Base-by-base conservation (phyloP, 2,113 vertebrate genomes). In the Scopus umbretta region DNA sequence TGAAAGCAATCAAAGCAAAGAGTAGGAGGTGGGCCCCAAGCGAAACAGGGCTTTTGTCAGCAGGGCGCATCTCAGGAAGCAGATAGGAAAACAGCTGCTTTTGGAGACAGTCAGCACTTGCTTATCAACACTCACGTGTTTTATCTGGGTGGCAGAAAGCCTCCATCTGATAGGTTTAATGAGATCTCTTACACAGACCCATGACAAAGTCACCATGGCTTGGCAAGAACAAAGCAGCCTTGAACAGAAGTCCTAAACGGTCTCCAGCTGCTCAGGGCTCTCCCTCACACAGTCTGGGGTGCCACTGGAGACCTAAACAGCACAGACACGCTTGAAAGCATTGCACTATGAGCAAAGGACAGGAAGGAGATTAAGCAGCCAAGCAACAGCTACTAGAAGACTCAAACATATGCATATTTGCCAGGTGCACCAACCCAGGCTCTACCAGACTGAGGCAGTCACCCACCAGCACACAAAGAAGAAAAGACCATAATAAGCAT, bases 141-240 rank as follows among this genome's bases (percentile, higher is more conserved):
- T 95, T 96, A 95, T 95, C 96, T 90, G 10, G 2, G 70, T 43
- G 55, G 43, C 96, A 96, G 78, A 88, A 80, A 89, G 70, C n/a
- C 65, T 86, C 66, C 78, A 82, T 78, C 53, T 72, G 62, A 58
- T 10, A 16, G 34, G 56, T 67, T 87, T 89, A 84, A 81, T 6
- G n/a, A 11, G 29, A 36, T 78, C 55, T 56, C 73, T 58, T 34
- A 19, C 50, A 63, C 21, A 80, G 87, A 62, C 70, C 84, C 32
- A 27, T 68, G 74, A 87, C 52, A 53, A 83, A 92, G 78, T 72
- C 90, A 72, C 70, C 20, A 0, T 1, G 49, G 34, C n/a, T 87
- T 17, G 11, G 27, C 6, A 3, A 80, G 45, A 66, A 29, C 72
- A 43, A 9, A 43, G 49, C 45, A 80, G 71, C 92, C 88, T 82